Percentiles rank a stretch among this genome's conserved stretches.
These are phyloP conservation scores for Diarsia dahlii DNA, from an alignment of 2,888 invertebrate genomes.

Conservation along the genomic window DNA sequence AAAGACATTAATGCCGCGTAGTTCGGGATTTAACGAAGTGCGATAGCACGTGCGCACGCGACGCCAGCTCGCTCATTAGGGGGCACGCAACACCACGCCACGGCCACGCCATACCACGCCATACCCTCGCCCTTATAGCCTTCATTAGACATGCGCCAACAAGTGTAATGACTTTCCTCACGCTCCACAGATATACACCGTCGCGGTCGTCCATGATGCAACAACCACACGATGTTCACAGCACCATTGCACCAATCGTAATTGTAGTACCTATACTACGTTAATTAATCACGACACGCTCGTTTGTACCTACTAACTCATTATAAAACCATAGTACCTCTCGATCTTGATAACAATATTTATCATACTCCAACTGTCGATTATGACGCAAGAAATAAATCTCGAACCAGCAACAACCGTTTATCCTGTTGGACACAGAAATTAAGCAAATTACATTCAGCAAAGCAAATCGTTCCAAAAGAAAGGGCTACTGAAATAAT, in stretches of 20 bases:
- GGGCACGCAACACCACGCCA: conserved; percentile 81
- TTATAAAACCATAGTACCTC: conserved; percentile 66
- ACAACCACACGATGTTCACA: conserved; percentile 58
- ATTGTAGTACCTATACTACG: conserved; percentile 59
- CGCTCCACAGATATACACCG: conserved; percentile 64
- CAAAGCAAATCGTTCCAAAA: conserved; percentile 89
- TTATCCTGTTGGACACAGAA: conserved; percentile 86
- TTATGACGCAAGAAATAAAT: conserved; percentile 68
- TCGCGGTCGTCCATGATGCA: conserved; percentile 30
- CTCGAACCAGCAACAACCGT: conserved; percentile 73
- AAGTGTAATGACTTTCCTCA: conserved; percentile 79
- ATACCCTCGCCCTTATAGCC: conserved; percentile 70
- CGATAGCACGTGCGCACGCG: conserved; percentile 87
- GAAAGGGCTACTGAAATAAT: conserved; percentile 91
- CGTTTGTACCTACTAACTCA: conserved; percentile 63
- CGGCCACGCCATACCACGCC: conserved; percentile 61
- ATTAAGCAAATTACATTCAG: conserved; percentile 89
- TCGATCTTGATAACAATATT: conserved; percentile 52
- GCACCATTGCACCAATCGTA: conserved; percentile 66
- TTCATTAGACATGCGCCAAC: conserved; percentile 81
- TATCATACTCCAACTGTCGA: conserved; percentile 54
- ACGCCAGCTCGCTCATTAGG: conserved; percentile 83
- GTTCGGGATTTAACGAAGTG: conserved; percentile 84
- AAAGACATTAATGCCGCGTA: conserved; percentile 79
- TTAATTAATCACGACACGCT: conserved; percentile 70